Base-by-base conservation (phyloP, 2,888 invertebrate species). In the Perdita meconis region DNA sequence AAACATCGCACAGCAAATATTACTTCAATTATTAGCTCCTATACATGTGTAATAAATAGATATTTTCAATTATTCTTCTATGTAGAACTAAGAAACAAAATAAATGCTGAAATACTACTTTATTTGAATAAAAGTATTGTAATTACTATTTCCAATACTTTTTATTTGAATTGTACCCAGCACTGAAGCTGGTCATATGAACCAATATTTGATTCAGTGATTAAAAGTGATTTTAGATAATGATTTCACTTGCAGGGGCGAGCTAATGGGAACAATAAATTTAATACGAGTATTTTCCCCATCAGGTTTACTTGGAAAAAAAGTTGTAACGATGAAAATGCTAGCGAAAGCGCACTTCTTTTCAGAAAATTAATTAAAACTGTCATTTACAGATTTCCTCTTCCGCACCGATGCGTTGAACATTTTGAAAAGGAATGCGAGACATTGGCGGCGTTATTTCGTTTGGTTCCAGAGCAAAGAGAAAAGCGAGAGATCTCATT, bases 351-450 rank as follows among this genome's bases (percentile, higher is more conserved):
- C 34, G n/a, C 26, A 34, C 34, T 2, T 22, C n/a, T 1, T 22
- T n/a, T 30, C 22, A 16, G 19, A 6, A 57, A 56, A 69, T 70
- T 74, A 57, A 63, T 70, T 42, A 71, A 55, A 59, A 22, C 13
- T 34, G 22, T 70, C 70, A 1, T 36, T 42, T 5, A 19, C 42
- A 42, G 8, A 10, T 8, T 5, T 13, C 22, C 6, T 1, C 19
- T 13, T 2, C 3, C 0, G 19, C 5, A 1, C 59, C 6, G 24
- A 61, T 44, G 53, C 16, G 30, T 42, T 22, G 16, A 8, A n/a
- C 36, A 24, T 16, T 74, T 57, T 47, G 44, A 65, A 74, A 71
- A 30, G 71, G 30, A 53, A 44, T 12, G 40, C 34, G 51, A 16
- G n/a, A 36, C n/a, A 44, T 60, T 10, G 26, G 4, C 16, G 36